Evolutionary conservation across 2,888 invertebrate species (phyloP).

Genomic region (Tetragonisca angustula): DNA sequence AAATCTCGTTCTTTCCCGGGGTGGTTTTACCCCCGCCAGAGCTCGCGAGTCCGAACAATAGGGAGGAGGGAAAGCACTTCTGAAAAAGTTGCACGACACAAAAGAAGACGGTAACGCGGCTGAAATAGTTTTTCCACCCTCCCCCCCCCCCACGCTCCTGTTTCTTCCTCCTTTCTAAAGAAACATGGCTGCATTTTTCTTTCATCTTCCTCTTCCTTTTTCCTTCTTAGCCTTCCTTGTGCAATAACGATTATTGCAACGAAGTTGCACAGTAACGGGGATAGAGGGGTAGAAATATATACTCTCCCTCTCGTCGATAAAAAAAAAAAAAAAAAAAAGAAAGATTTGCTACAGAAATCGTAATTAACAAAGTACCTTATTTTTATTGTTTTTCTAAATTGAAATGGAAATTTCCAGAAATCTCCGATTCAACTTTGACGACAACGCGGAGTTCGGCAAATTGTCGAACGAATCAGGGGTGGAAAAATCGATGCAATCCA

Average conservation of each 20-base stretch:
- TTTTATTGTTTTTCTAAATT: too few relatives aligned
- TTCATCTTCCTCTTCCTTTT: not conserved
- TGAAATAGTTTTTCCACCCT: not conserved
- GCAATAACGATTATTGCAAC: constrained; percentile 8
- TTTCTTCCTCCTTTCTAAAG: not conserved
- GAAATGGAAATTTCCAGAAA: too few relatives aligned
- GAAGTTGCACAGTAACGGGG: not conserved
- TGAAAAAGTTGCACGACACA: constrained; percentile 21
- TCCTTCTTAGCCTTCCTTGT: not conserved
- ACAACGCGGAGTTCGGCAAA: too few relatives aligned
- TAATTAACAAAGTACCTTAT: too few relatives aligned
- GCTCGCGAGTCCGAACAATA: constrained; percentile 5
- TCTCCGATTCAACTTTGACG: too few relatives aligned
- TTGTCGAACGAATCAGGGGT: not conserved
- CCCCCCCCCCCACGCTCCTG: not conserved
- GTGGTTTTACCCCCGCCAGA: not conserved
- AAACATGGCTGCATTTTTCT: not conserved
- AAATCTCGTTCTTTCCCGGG: constrained; percentile 7
- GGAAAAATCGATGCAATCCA: not conserved
- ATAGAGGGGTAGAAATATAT: too few relatives aligned
- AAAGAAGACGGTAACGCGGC: constrained; percentile 6
- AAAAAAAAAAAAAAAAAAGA: too few relatives aligned
- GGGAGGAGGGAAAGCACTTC: constrained; percentile 6
- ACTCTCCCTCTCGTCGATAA: not conserved
- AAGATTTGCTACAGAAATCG: too few relatives aligned